phyloP scores from a whole-genome alignment of 2,797 vertebrate species.

The Bufotes viridis region DNA sequence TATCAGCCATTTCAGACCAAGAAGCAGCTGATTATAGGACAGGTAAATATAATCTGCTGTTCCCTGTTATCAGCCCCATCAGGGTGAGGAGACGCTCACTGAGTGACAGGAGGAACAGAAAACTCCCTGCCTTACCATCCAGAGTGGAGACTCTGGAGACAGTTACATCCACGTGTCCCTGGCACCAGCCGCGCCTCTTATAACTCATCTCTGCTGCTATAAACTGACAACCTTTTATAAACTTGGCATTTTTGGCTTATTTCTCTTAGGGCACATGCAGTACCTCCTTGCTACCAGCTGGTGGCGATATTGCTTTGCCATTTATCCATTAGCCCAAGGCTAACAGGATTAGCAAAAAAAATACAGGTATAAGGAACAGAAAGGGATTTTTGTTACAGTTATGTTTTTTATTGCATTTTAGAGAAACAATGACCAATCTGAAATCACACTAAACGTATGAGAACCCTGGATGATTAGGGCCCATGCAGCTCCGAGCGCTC shows the following conservation, averaged over 20 bases:
- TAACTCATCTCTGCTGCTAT: not conserved
- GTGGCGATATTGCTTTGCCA: not conserved
- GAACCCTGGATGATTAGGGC: not conserved
- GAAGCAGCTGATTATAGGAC: no score
- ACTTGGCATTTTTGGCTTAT: not conserved
- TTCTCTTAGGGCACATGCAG: not conserved
- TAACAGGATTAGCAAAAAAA: not conserved
- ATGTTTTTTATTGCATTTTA: not conserved
- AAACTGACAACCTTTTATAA: not conserved
- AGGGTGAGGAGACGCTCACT: no score
- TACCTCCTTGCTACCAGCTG: not conserved
- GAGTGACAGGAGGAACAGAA: no score
- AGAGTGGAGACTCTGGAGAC: no score
- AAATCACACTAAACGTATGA: not conserved
- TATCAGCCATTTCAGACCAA: no score
- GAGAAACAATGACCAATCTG: not conserved
- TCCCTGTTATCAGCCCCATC: no score
- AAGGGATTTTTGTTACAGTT: not conserved
- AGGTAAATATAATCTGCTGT: no score
- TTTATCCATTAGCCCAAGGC: not conserved
- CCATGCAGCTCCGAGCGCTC: not conserved
- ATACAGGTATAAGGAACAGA: not conserved
- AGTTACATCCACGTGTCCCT: no score
- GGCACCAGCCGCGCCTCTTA: no score
- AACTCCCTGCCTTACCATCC: no score